Evolutionary conservation across 2,113 vertebrate species (phyloP).

Genomic region (Nothocercus julius): DNA sequence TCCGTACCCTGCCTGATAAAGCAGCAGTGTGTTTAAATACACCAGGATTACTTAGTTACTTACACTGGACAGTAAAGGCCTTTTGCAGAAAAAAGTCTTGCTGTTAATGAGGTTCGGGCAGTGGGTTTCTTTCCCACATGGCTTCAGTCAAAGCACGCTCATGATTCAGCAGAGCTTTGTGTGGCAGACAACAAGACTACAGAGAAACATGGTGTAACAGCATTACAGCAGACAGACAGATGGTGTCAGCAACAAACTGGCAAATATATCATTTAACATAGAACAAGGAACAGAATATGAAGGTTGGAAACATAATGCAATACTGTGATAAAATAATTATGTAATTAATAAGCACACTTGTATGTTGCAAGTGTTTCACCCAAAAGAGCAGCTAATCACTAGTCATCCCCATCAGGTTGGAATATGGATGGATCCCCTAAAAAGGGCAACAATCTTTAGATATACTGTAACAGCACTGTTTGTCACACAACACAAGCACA

Average conservation of each 20-base stretch:
- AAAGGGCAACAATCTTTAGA: neutral
- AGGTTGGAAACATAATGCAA: slow-evolving; percentile 23
- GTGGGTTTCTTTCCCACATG: neutral
- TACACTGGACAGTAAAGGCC: neutral
- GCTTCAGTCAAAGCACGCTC: neutral
- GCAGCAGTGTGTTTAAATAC: neutral
- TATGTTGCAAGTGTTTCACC: too few relatives aligned
- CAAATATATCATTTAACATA: slow-evolving; percentile 24
- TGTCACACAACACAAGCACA: neutral
- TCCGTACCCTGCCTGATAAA: neutral
- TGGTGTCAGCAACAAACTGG: neutral
- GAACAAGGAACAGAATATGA: slow-evolving; percentile 33
- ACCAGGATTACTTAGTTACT: neutral
- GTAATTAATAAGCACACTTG: too few relatives aligned
- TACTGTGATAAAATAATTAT: too few relatives aligned
- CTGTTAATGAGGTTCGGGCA: neutral
- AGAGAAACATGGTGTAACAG: neutral
- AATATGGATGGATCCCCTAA: neutral
- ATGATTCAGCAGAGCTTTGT: neutral
- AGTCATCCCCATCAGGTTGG: neutral
- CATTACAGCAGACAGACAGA: neutral
- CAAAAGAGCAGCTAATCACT: neutral
- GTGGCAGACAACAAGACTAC: neutral
- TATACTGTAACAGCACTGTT: neutral
- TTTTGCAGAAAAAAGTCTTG: neutral